Evolutionary conservation across 64 coral and sea anemone genomes (phyloP).

Genomic region (Catalaphyllia jardinei): DNA sequence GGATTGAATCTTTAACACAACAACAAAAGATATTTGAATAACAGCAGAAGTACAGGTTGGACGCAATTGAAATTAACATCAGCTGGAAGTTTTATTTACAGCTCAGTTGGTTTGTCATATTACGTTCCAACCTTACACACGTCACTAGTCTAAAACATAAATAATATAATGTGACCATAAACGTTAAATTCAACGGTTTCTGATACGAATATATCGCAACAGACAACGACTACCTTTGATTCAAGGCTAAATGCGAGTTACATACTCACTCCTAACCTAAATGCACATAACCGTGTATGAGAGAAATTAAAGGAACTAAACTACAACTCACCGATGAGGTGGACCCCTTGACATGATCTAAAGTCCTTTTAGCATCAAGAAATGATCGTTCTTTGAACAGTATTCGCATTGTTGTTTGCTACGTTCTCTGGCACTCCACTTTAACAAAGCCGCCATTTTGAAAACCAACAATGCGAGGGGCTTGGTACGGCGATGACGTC

Average conservation of each 20-base stretch:
- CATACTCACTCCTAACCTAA: background rate
- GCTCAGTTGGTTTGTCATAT: background rate
- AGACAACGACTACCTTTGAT: background rate
- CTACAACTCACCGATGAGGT: slow-evolving; percentile 64
- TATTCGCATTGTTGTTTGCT: background rate
- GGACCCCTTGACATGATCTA: slow-evolving; percentile 76
- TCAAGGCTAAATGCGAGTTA: background rate
- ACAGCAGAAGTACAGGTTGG: background rate
- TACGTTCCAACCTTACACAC: background rate
- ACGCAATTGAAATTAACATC: background rate
- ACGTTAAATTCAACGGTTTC: background rate
- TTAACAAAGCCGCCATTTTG: slow-evolving; percentile 42
- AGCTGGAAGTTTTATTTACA: background rate
- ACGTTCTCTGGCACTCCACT: background rate
- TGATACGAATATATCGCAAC: background rate
- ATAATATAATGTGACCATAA: background rate
- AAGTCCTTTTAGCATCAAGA: background rate
- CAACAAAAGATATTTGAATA: slow-evolving; percentile 26
- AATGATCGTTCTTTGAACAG: background rate
- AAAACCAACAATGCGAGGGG: slow-evolving; percentile 37
- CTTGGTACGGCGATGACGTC: slow-evolving; percentile 21
- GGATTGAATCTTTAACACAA: slow-evolving; percentile 53
- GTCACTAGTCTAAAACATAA: background rate
- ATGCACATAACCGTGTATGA: background rate
- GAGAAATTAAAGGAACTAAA: background rate